A percentile compares a stretch with the other conserved stretches of the same genome.
phyloP scores from a whole-genome alignment of 2,888 invertebrate species.

The Brachyopa scutellaris region DNA sequence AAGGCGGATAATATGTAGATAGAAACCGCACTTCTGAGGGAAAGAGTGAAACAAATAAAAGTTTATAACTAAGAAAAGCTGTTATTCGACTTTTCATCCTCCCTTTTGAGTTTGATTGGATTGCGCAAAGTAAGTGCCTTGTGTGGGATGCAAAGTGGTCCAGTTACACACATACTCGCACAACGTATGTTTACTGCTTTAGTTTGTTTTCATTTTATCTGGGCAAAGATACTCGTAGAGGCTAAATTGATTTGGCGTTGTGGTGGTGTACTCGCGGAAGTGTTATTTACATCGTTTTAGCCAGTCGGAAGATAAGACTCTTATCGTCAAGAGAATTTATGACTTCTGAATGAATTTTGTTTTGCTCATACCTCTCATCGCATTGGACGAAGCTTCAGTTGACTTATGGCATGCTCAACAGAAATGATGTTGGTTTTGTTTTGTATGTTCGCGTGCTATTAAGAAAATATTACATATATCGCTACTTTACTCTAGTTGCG shows the following conservation, averaged over 20 bases:
- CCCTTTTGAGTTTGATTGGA: conserved; percentile 38
- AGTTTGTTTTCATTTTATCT: conserved; percentile 7
- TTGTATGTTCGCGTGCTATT: too few relatives aligned
- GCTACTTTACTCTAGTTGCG: too few relatives aligned
- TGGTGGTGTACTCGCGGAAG: neutral
- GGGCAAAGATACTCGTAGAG: neutral
- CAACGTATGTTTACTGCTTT: neutral
- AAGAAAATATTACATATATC: too few relatives aligned
- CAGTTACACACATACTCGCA: too few relatives aligned
- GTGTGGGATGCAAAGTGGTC: conserved; percentile 22
- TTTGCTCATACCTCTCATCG: too few relatives aligned
- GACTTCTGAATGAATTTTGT: too few relatives aligned
- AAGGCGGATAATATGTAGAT: neutral
- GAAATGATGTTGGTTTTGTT: too few relatives aligned
- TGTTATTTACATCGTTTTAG: neutral
- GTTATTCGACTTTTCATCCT: neutral
- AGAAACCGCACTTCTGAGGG: neutral
- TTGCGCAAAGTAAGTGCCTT: conserved; percentile 10
- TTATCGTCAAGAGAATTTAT: too few relatives aligned
- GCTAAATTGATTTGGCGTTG: neutral
- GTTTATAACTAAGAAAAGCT: conserved; percentile 3
- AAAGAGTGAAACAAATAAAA: conserved; percentile 1
- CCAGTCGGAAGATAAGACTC: neutral
- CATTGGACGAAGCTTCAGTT: too few relatives aligned
- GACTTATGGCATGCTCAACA: too few relatives aligned